Evolutionary conservation across 2,797 vertebrate species (phyloP).

Genomic region (Euphonia xanthogaster): DNA sequence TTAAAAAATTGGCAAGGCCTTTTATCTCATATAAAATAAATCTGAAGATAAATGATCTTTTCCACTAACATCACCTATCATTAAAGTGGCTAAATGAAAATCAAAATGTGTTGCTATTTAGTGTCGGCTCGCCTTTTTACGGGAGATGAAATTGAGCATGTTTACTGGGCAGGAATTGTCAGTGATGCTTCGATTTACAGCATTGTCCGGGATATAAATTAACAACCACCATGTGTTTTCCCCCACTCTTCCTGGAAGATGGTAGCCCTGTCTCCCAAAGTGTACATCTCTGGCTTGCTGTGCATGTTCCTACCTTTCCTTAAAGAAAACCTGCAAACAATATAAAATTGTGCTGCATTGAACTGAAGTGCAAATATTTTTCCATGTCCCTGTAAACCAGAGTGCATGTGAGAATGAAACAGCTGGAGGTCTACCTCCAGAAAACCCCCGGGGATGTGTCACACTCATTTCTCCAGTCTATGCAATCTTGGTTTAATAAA

Average conservation of each 20-base stretch:
- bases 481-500: slow-evolving; percentile 57
- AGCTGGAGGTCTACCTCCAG: slow-evolving; percentile 64
- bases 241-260: not conserved
- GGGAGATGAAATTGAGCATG: slow-evolving; percentile 55
- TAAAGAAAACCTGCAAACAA: slow-evolving; percentile 44
- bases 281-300: not conserved
- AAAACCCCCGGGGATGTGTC: slow-evolving; percentile 16
- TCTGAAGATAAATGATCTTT: slow-evolving; percentile 64
- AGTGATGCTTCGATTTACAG: slow-evolving; percentile 28
- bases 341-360: not conserved
- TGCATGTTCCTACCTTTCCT: not conserved
- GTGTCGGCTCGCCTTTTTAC: slow-evolving; percentile 27
- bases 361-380: slow-evolving; percentile 32
- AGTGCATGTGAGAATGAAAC: slow-evolving; percentile 49
- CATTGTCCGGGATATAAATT: slow-evolving; percentile 21
- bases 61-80: slow-evolving; percentile 59
- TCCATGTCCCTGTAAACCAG: slow-evolving; percentile 26
- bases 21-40: slow-evolving; percentile 48
- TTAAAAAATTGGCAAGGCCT: slow-evolving; percentile 59
- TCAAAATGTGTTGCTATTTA: slow-evolving; percentile 64
- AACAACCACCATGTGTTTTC: not conserved
- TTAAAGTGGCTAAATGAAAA: slow-evolving; percentile 72
- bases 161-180: slow-evolving; percentile 63
- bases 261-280: not conserved
- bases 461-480: slow-evolving; percentile 37